Evolutionary conservation across 2,888 invertebrate genomes (phyloP), one percentile per base, ranked within the genome.

Genomic region (Hypselothyrea guttata): DNA sequence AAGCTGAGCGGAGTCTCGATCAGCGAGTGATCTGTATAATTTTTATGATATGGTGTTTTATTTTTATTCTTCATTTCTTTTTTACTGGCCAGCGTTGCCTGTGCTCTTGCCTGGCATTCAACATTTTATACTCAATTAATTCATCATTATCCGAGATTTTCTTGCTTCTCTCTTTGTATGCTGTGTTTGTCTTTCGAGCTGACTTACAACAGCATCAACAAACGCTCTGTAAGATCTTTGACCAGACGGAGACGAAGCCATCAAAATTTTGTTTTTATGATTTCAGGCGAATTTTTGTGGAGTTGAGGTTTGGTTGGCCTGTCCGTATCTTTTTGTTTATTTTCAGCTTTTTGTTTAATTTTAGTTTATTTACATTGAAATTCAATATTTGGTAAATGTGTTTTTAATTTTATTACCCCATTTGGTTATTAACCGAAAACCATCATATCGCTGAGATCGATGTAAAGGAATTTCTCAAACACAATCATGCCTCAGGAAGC

Each of bases 291-390:
- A 85, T 77, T 82, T 71, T 61, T 49, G 55, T 59, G 57, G 57
- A 16, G 40, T 63, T 59, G 56, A 22, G 53, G 48, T 31, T 33
- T 7, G 7, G 33, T 45, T 18, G 2, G 31, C 8, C 45, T 45
- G 52, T 40, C 7, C n/a, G 52, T 53, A 46, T 38, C 31, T 46
- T 15, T 40, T 53, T 55, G 56, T 37, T 15, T 54, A 13, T 34
- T 22, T 48, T 48, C 15, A 28, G 44, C 8, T 49, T 63, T 66
- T 68, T 64, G 59, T 84, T 84, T 66, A 59, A 58, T 69, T 81
- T 78, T 42, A 75, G 78, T 83, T 81, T 84, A 81, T 82, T 86
- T 86, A 83, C 81, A 79, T 82, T 86, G 86, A 86, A 87, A 86
- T 87, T 86, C 79, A 86, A 86, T 86, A 86, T 86, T 87, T 82